Conservation (phyloP, 1,140 invertebrate genomes). For the Pachyrhynchus sulphureomaculatus region DNA sequence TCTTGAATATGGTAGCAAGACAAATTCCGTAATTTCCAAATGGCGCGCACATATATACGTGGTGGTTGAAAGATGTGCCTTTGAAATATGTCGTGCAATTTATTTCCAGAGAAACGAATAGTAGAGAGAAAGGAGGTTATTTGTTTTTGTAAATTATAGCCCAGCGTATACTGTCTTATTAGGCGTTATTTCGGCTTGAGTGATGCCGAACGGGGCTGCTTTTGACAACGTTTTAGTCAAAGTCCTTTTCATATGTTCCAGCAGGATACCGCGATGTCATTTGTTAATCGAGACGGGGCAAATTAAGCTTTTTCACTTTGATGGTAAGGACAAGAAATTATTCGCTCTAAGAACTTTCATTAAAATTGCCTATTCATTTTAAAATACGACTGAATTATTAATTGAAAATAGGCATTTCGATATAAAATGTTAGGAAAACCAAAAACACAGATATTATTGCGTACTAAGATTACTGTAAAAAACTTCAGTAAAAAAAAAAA, state of each 20-base stretch:
- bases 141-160: slow-evolving; percentile 8
- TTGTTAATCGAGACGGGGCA: not conserved
- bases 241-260: not conserved
- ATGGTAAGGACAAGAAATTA: too few relatives aligned
- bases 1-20: not conserved
- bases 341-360: too few relatives aligned
- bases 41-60: slow-evolving; percentile 4
- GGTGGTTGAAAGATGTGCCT: not conserved
- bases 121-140: not conserved
- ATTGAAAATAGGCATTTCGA: too few relatives aligned
- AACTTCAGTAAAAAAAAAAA: too few relatives aligned
- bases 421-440: too few relatives aligned
- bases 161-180: slow-evolving; percentile 6
- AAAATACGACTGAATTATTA: too few relatives aligned
- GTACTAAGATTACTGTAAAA: too few relatives aligned
- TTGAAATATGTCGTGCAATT: slow-evolving; percentile 5
- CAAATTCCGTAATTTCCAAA: slow-evolving; percentile 9
- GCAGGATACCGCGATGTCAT: not conserved
- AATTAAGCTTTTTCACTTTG: not conserved
- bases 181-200: not conserved
- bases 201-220: not conserved
- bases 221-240: slow-evolving; percentile 6
- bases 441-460: too few relatives aligned
- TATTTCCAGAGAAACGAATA: slow-evolving; percentile 5
- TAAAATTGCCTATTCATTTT: too few relatives aligned